These are phyloP conservation scores for Oscheius sp. DNA, from an alignment of 2,888 invertebrate species.

Conservation along the genomic window DNA sequence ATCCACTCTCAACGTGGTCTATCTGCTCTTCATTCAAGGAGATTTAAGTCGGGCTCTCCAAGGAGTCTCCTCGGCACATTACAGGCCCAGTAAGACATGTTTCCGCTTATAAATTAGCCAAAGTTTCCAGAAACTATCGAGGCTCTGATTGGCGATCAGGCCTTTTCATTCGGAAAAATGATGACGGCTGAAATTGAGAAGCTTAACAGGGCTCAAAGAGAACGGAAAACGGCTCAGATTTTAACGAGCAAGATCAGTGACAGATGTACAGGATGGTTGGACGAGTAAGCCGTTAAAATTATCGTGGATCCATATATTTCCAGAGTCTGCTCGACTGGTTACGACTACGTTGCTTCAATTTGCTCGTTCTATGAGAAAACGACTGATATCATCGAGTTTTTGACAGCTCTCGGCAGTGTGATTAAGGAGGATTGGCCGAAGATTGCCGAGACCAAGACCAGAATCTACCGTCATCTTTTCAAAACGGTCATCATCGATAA, in stretches of 20 bases:
- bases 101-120: neutral
- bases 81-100: constrained; percentile 43
- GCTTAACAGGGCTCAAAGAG: constrained; percentile 37
- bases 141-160: constrained; percentile 44
- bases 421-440: constrained; percentile 63
- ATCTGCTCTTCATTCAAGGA: constrained; percentile 55
- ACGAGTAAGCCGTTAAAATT: constrained; percentile 10
- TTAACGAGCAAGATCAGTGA: constrained; percentile 39
- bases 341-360: constrained; percentile 59
- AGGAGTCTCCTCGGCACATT: constrained; percentile 47
- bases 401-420: constrained; percentile 59
- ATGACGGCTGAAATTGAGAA: constrained; percentile 51
- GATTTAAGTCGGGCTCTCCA: constrained; percentile 53
- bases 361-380: constrained; percentile 66
- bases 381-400: constrained; percentile 65
- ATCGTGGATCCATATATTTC: constrained; percentile 1
- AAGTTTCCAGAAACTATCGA: constrained; percentile 2
- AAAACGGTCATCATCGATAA: constrained; percentile 47
- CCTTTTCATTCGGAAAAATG: constrained; percentile 48
- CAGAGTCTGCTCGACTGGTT: constrained; percentile 57
- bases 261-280: constrained; percentile 31
- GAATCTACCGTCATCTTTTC: constrained; percentile 49
- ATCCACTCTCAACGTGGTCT: constrained; percentile 46
- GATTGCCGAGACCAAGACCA: constrained; percentile 47
- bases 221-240: constrained; percentile 27